phyloP scores from a whole-genome alignment of 2,888 invertebrate genomes.

The Romanomermis culicivorax region DNA sequence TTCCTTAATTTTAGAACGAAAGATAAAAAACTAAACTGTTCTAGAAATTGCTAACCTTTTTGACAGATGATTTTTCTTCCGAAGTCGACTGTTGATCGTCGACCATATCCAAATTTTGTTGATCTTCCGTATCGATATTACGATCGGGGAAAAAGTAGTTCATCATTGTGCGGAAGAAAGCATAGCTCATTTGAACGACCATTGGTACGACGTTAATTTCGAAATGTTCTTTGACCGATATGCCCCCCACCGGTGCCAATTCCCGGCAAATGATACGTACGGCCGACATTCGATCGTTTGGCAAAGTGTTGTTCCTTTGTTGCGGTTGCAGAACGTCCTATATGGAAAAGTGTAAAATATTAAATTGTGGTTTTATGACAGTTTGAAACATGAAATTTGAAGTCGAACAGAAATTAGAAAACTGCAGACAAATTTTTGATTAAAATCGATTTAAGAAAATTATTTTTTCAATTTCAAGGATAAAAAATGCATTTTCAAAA shows the following conservation, averaged over 20 bases:
- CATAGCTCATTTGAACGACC: conserved; percentile 34
- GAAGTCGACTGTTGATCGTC: not conserved
- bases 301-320: conserved; percentile 60
- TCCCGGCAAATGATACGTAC: conserved; percentile 83
- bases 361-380: not conserved
- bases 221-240: conserved; percentile 93
- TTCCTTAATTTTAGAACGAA: too few relatives aligned
- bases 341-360: not conserved
- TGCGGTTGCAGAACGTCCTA: conserved; percentile 55
- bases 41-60: too few relatives aligned
- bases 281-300: conserved; percentile 71
- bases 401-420: too few relatives aligned
- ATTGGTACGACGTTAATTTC: conserved; percentile 92
- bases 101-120: conserved; percentile 8
- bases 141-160: conserved; percentile 92
- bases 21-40: too few relatives aligned
- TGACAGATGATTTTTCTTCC: not conserved
- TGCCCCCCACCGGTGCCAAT: conserved; percentile 85
- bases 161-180: conserved; percentile 69
- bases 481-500: too few relatives aligned
- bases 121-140: conserved; percentile 40
- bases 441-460: too few relatives aligned
- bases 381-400: not conserved
- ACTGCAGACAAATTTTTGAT: too few relatives aligned
- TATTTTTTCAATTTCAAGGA: too few relatives aligned